Base-by-base conservation (phyloP, 2,797 vertebrate genomes). In the Taeniopygia guttata region DNA sequence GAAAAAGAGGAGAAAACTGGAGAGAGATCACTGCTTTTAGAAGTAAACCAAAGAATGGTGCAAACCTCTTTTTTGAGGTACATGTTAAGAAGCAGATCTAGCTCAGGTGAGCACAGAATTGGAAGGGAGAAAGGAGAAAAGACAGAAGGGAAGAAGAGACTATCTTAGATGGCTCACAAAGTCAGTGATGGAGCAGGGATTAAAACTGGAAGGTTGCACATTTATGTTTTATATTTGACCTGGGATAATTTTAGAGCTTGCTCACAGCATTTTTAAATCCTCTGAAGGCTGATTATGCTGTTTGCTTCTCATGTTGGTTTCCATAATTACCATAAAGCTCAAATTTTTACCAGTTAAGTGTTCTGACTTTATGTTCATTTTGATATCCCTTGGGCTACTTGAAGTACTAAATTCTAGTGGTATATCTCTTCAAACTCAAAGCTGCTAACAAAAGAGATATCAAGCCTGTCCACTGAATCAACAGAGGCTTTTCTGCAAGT, bases 311-410 rank as follows among this genome's bases (percentile, higher is more conserved):
- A 11, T 75, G 43, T 88, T 93, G 59, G 46, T 92, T 95, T 93
- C 92, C 69, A 26, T 78, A 92, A 94, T 96, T 92, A 91, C 45
- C 85, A 88, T 81, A 84, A 90, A 85, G 43, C 58, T 94, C 54
- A 89, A 72, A 63, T 92, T 94, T 96, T 94, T 62, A 56, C 48
- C 59, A 92, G 40, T 93, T 87, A 64, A 76, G 73, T 56, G 56
- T 86, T 95, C 23, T 86, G 51, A 81, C 70, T 94, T 88, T 79
- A 79, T 86, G 85, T 88, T 90, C 62, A 42, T 87, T 85, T 93
- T 87, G 29, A 36, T 59, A 92, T 76, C 79, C 83, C 83, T 70
- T 94, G 74, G 67, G 85, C 59, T 88, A 12, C 70, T 84, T 79
- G 36, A 79, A 84, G 63, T 43, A 43, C 34, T 67, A 36, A 68